Conservation (phyloP, 2,888 invertebrate genomes). For the Prenolepis imparis region DNA sequence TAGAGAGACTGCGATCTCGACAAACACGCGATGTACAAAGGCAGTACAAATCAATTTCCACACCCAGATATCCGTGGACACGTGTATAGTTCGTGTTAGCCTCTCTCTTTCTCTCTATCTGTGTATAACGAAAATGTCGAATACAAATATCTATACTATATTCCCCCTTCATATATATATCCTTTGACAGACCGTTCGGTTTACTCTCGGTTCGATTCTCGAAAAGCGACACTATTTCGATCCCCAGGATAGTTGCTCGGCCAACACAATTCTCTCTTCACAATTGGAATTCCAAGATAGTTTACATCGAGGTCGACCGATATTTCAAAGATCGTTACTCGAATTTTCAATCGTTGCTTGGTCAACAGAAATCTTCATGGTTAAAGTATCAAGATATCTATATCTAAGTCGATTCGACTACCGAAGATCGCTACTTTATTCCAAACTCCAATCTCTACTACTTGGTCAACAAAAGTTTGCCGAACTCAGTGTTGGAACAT, state of each 20-base stretch:
- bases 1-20: slow-evolving; percentile 20
- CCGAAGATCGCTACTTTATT: slow-evolving; percentile 8
- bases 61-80: slow-evolving; percentile 12
- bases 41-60: slow-evolving; percentile 45
- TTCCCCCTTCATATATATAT: neutral
- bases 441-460: slow-evolving; percentile 37
- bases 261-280: slow-evolving; percentile 13
- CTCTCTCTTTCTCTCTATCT: neutral
- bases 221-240: neutral
- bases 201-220: slow-evolving; percentile 7
- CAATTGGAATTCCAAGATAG: neutral
- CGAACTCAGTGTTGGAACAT: slow-evolving; percentile 1
- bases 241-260: neutral
- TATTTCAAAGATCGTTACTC: neutral
- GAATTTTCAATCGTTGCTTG: slow-evolving; percentile 13
- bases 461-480: slow-evolving; percentile 43
- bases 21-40: slow-evolving; percentile 26
- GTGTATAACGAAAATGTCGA: neutral
- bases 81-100: slow-evolving; percentile 22
- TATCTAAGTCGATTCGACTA: neutral
- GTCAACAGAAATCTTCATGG: slow-evolving; percentile 21
- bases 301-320: neutral
- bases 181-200: neutral
- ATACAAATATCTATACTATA: slow-evolving; percentile 21
- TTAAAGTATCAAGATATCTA: neutral